These are phyloP conservation scores for Cotesia vestalis DNA, from an alignment of 1,140 invertebrate genomes.

Conservation along the genomic window DNA sequence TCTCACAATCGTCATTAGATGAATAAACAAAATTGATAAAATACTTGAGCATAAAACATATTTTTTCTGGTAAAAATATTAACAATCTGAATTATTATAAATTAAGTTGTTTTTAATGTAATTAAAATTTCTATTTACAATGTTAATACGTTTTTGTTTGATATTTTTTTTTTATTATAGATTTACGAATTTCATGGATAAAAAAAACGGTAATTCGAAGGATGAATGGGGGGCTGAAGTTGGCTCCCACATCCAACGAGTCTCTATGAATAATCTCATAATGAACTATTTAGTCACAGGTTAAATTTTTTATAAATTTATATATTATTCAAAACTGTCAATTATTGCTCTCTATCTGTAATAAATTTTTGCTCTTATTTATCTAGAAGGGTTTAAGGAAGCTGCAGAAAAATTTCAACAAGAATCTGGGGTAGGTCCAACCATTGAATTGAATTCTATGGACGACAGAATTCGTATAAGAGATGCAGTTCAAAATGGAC, in stretches of 20 bases:
- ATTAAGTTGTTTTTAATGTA: too few species aligned
- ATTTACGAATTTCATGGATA: conserved; percentile 60
- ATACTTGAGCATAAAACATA: not conserved
- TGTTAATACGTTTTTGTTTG: not conserved
- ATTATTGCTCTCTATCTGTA: too few species aligned
- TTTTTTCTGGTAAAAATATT: not conserved
- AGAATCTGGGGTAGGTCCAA: conserved; percentile 89
- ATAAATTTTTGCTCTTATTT: conserved; percentile 3
- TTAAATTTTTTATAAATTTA: conserved; percentile 57
- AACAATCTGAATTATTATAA: too few species aligned
- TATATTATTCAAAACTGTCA: too few species aligned
- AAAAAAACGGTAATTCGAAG: conserved; percentile 57
- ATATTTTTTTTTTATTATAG: conserved; percentile 4
- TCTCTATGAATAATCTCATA: conserved; percentile 95
- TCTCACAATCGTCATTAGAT: too few species aligned
- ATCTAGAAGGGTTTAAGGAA: conserved; percentile 94
- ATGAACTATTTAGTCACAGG: conserved; percentile 99
- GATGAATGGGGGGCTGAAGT: conserved; percentile 62
- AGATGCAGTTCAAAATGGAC: conserved; percentile 92
- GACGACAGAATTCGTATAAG: conserved; percentile 94
- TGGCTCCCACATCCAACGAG: conserved; percentile 83
- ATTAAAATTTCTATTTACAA: too few species aligned
- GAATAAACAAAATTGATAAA: too few species aligned
- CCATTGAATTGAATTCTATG: conserved; percentile 86
- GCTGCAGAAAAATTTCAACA: conserved; percentile 96